phyloP scores from a whole-genome alignment of 2,797 vertebrate genomes.

The Decapterus maruadsi region DNA sequence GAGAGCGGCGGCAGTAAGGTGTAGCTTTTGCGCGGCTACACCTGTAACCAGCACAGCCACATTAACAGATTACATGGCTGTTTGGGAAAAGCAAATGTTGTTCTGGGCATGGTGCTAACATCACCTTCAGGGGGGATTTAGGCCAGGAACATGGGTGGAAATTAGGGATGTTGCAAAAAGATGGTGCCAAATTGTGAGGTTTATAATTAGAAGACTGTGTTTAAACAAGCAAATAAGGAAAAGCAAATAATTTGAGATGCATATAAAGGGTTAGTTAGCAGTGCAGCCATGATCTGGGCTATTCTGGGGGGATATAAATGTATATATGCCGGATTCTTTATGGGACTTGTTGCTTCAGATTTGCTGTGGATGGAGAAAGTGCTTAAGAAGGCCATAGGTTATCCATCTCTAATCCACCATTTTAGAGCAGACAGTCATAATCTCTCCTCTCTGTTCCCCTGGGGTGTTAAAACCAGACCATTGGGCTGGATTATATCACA shows the following conservation, averaged over 20 bases:
- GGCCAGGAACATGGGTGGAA: conserved; percentile 46
- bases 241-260: background rate
- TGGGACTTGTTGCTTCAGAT: conserved; percentile 30
- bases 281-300: background rate
- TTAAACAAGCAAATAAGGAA: conserved; percentile 16
- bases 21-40: conserved; percentile 40
- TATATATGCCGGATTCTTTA: background rate
- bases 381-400: conserved; percentile 66
- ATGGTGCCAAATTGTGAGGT: conserved; percentile 20
- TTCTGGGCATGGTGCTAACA: conserved; percentile 54
- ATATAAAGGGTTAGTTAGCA: background rate
- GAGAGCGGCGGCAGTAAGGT: conserved; percentile 20
- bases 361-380: conserved; percentile 48
- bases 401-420: conserved; percentile 68
- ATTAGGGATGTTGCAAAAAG: conserved; percentile 37
- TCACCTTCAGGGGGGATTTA: conserved; percentile 40
- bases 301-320: background rate
- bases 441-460: conserved; percentile 66
- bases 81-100: conserved; percentile 71
- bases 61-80: conserved; percentile 62
- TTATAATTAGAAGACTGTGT: conserved; percentile 30
- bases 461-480: conserved; percentile 76
- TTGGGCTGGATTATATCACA: conserved; percentile 75
- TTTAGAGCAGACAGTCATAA: conserved; percentile 67
- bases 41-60: conserved; percentile 46